A percentile compares a stretch with the other conserved stretches of the same genome.
These are phyloP conservation scores for Glossophaga mutica DNA, from an alignment of 2,797 vertebrate genomes.

Conservation along the genomic window DNA sequence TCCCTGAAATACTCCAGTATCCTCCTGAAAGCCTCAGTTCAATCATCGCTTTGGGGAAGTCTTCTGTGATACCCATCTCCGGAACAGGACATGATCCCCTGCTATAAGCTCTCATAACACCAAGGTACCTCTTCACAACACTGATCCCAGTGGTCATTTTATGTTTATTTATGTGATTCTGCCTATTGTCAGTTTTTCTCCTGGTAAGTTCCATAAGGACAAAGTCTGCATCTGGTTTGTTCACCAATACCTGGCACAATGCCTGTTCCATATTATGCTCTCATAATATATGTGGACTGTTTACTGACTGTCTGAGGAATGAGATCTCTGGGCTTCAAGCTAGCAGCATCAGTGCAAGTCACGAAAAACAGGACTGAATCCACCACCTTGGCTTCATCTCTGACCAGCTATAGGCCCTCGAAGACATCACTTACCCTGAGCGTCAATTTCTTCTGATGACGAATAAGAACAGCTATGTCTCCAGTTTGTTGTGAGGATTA, in stretches of 20 bases:
- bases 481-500: neutral
- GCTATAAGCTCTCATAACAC: neutral
- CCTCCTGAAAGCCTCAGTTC: neutral
- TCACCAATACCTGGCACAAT: neutral
- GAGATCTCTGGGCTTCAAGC: neutral
- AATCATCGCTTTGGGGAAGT: neutral
- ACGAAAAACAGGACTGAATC: neutral
- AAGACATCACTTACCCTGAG: neutral
- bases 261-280: neutral
- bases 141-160: neutral
- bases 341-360: neutral
- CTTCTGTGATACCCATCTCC: neutral
- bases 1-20: neutral
- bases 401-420: neutral
- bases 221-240: neutral
- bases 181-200: neutral
- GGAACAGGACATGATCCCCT: neutral
- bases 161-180: neutral
- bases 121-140: neutral
- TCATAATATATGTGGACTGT: neutral
- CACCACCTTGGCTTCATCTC: neutral
- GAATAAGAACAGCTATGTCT: neutral
- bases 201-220: neutral
- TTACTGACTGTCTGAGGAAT: neutral
- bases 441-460: neutral